Evolutionary conservation across 1,140 invertebrate genomes (phyloP), one percentile per base, ranked within the genome.

Genomic region (Drosophila nikananu): DNA sequence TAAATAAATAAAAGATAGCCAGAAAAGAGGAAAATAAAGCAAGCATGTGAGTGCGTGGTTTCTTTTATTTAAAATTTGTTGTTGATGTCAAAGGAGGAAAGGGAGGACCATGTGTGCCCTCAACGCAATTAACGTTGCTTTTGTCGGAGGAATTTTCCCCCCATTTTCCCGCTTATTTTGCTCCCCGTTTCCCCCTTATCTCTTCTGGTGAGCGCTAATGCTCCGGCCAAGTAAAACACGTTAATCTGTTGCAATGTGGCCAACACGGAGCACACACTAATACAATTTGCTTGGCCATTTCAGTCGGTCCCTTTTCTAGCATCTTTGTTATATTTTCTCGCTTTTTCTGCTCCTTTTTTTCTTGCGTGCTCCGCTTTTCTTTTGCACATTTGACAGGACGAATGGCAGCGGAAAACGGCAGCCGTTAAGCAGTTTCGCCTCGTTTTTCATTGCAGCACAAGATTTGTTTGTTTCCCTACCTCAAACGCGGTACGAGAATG

Each of bases 391-490:
- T 46, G 63, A 59, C 62, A 64, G 61, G 49, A 54, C 48, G 72
- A 72, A 63, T 75, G 65, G 41, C 58, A 79, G 54, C 60, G 49
- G 62, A 89, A 77, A 79, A 71, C 59, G 64, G 76, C 75, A 86
- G 72, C 77, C 81, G 79, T 89, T 89, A 86, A 89, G 86, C 81
- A 89, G 86, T 86, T 89, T 89, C 71, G 77, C 75, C 81, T 86
- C 81, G 81, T 89, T 89, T 89, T 90, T 89, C 86, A 89, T 90
- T 72, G 84, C 77, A 77, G 48, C 70, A 63, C 59, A 86, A 86
- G 83, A 86, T 86, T 87, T 87, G 64, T 60, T 77, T 77, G 70
- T 73, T 57, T 57, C 67, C 30, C 64, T 57, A 46, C 37, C 52
- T 15, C 54, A 41, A 23, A 42, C 35, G 23, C 15, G 39, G 65